Evolutionary conservation across 1,140 invertebrate genomes (phyloP).

Genomic region (Drosophila arizonae): DNA sequence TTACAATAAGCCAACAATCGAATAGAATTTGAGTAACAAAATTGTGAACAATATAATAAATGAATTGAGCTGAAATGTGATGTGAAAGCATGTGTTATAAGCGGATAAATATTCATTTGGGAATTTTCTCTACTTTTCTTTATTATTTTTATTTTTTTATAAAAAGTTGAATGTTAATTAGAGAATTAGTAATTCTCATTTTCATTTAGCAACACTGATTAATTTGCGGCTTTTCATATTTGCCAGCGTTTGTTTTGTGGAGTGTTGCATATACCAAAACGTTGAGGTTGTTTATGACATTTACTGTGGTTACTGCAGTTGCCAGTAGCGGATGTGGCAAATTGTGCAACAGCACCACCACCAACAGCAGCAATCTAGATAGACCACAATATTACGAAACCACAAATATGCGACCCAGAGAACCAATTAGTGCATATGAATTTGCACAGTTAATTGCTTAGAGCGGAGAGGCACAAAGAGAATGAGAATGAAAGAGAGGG

Average conservation of each 20-base stretch:
- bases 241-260: background rate
- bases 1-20: slow-evolving; percentile 7
- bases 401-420: slow-evolving; percentile 36
- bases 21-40: background rate
- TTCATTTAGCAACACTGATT: slow-evolving; percentile 13
- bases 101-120: too few relatives aligned
- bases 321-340: background rate
- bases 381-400: slow-evolving; percentile 56
- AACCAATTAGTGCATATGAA: background rate
- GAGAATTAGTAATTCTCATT: too few relatives aligned
- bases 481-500: background rate
- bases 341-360: background rate
- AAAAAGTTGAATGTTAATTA: too few relatives aligned
- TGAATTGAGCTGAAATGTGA: background rate
- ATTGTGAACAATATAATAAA: too few relatives aligned
- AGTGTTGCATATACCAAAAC: background rate
- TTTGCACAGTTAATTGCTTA: slow-evolving; percentile 16
- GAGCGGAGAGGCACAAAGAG: background rate
- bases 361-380: background rate
- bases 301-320: slow-evolving; percentile 25
- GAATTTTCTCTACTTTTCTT: background rate
- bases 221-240: slow-evolving; percentile 31
- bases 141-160: too few relatives aligned
- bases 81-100: too few relatives aligned
- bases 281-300: slow-evolving; percentile 35